phyloP scores from a whole-genome alignment of 2,888 invertebrate genomes.

The Andrena haemorrhoa region DNA sequence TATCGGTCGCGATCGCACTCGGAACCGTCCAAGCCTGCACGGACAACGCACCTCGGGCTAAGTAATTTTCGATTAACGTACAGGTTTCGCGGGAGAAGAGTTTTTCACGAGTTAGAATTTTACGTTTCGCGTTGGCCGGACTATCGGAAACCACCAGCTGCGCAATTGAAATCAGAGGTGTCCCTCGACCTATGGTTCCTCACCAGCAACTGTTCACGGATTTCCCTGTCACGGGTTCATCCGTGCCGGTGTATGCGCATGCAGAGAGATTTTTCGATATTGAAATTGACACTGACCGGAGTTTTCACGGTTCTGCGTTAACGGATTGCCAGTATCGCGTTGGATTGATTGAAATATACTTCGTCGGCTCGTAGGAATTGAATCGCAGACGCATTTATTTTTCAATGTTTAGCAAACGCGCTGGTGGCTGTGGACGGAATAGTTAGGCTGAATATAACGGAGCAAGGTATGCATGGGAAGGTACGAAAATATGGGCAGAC shows the following conservation, averaged over 20 bases:
- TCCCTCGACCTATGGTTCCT: conserved; percentile 21
- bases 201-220: conserved; percentile 37
- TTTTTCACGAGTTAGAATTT: neutral
- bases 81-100: neutral
- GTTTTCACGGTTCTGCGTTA: conserved; percentile 43
- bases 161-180: conserved; percentile 34
- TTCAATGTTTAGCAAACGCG: conserved; percentile 13
- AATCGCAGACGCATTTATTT: conserved; percentile 10
- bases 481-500: no score
- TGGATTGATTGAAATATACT: conserved; percentile 47
- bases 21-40: neutral
- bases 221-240: conserved; percentile 10
- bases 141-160: conserved; percentile 46
- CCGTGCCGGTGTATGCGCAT: neutral
- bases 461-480: no score
- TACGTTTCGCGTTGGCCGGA: neutral
- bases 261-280: conserved; percentile 64
- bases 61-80: neutral
- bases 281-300: conserved; percentile 60
- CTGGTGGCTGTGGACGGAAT: neutral
- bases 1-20: no score
- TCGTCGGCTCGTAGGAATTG: conserved; percentile 21
- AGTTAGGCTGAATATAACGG: neutral
- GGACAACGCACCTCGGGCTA: neutral
- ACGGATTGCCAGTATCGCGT: conserved; percentile 40